Base-by-base conservation (phyloP, 2,797 vertebrate species). In the Tenualosa ilisha region DNA sequence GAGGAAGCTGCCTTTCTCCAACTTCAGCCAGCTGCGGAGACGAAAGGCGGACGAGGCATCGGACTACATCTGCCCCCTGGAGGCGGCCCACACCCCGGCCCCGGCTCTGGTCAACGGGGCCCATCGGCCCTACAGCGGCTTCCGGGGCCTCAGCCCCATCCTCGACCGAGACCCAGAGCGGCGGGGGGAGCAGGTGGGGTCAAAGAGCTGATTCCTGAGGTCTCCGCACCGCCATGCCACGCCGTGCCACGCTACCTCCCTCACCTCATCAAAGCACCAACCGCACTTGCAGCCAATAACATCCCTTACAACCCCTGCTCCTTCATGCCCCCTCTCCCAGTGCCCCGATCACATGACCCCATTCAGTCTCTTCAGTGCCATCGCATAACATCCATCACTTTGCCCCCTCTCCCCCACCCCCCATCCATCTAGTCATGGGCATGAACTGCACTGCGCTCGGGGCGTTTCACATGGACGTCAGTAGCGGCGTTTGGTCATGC, bases 1-100 rank as follows among this genome's bases (percentile, higher is more conserved):
- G 68, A 99, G 97, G 94, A 99, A 99, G 93, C 93, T 97, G 82
- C 97, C 96, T 86, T 98, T 99, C 94, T 97, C 98, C 0, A 97
- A 96, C 92, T 95, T 99, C 89, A 96, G 97, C 86, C 97, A 99
- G 86, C 95, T 99, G 82, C 93, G 98, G 88, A 97, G 97, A 92
- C 96, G 96, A 93, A 97, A 97, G 51, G 91, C 95, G 0, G 98
- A 99, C 0, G 97, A 98, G 83, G 97, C 97, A 2, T 97, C 95
- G 0, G 98, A 99, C 91, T 99, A 98, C 84, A 94, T 99, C 86
- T 99, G 97, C 89, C 97, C 98, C 0, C 92, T 97, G 89, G 96
- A 98, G 89, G 84, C 92, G 3, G 90, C 81, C 0, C 90, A 2
- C 89, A 86, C 46, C 51, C 93, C 87, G 85, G 84, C 56, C 51